Percentiles rank a stretch among this genome's conserved stretches.
Conservation (phyloP, 2,113 vertebrate genomes). For the Apodemus sylvaticus region DNA sequence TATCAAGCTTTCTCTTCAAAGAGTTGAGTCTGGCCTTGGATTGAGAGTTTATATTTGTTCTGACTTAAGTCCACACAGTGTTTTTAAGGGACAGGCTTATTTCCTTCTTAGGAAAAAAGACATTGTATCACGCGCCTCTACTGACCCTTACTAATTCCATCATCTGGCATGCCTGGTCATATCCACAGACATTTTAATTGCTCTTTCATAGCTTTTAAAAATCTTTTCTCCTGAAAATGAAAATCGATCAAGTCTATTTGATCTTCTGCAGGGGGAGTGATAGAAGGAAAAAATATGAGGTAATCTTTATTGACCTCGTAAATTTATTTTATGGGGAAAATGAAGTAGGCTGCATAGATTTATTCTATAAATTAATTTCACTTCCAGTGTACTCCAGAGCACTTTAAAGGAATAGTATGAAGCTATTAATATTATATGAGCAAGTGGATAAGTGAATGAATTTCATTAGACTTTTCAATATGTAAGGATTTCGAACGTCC, state of each 20-base stretch:
- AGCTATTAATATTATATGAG: slow-evolving; percentile 50
- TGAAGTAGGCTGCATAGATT: slow-evolving; percentile 7
- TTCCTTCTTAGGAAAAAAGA: slow-evolving; percentile 47
- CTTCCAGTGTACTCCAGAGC: neutral
- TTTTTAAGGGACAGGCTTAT: slow-evolving; percentile 32
- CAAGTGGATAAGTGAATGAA: slow-evolving; percentile 24
- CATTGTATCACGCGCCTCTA: neutral
- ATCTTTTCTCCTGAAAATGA: slow-evolving; percentile 45
- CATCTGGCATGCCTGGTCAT: neutral
- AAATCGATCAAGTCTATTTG: slow-evolving; percentile 55
- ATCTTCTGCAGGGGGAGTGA: neutral
- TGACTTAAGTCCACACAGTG: neutral
- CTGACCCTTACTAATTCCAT: slow-evolving; percentile 48
- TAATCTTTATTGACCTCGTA: neutral
- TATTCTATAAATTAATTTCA: slow-evolving; percentile 54
- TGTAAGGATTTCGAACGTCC: neutral
- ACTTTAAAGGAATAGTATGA: slow-evolving; percentile 20
- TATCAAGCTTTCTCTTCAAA: neutral
- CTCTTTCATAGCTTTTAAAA: slow-evolving; percentile 61
- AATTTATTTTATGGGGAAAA: slow-evolving; percentile 37
- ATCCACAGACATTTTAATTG: slow-evolving; percentile 38
- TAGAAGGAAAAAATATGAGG: neutral
- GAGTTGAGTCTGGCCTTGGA: neutral
- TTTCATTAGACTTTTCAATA: slow-evolving; percentile 21
- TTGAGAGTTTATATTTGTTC: slow-evolving; percentile 29